These are phyloP conservation scores for Neosilurus mollespiculum DNA, from an alignment of 2,797 vertebrate species.

Conservation along the genomic window DNA sequence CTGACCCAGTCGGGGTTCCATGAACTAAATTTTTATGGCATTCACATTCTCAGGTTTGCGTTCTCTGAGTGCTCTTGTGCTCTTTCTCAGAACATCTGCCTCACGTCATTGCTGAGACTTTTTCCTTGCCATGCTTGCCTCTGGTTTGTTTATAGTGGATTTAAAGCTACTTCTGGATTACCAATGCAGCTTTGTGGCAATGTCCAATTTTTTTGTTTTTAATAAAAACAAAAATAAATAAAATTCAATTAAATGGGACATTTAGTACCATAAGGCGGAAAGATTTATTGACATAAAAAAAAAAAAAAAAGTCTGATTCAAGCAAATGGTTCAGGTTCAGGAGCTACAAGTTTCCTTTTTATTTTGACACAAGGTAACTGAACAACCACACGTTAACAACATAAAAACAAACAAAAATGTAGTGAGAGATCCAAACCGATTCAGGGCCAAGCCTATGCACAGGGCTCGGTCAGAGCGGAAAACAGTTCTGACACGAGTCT, in stretches of 20 bases:
- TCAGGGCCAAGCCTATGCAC: constrained; percentile 53
- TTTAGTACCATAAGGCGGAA: neutral
- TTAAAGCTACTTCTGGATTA: neutral
- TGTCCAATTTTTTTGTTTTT: neutral
- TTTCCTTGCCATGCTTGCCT: neutral
- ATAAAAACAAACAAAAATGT: constrained; percentile 63
- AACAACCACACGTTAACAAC: constrained; percentile 65
- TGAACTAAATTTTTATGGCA: too few species aligned
- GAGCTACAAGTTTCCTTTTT: constrained; percentile 70
- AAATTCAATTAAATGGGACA: neutral
- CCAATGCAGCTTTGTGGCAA: neutral
- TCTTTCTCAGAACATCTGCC: neutral
- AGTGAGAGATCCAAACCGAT: constrained; percentile 56
- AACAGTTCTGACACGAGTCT: constrained; percentile 14
- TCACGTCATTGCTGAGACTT: neutral
- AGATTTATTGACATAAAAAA: neutral
- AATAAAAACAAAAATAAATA: neutral
- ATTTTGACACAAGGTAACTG: constrained; percentile 74
- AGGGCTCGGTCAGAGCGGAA: neutral
- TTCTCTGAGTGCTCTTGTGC: too few species aligned
- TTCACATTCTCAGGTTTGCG: too few species aligned
- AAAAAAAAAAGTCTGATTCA: neutral
- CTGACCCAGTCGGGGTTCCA: too few species aligned
- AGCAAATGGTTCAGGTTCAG: constrained; percentile 21
- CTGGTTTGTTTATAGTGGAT: neutral